Evolutionary conservation across 2,797 vertebrate species (phyloP).

Genomic region (Pangasius djambal): DNA sequence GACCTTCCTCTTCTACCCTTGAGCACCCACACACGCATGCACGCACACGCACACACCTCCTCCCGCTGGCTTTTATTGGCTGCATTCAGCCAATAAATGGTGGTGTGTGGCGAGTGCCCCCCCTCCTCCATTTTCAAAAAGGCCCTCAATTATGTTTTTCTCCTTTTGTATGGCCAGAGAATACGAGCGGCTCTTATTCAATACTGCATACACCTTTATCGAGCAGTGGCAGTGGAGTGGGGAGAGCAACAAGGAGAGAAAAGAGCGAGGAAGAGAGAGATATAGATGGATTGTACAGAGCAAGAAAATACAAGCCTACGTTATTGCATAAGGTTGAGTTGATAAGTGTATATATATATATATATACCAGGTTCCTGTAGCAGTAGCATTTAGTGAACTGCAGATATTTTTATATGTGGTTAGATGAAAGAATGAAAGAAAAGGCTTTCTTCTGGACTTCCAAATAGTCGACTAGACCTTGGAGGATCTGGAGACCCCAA

Average conservation of each 20-base stretch:
- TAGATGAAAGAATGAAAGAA: not conserved
- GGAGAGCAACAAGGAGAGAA: conserved; percentile 12
- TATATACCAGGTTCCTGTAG: not conserved
- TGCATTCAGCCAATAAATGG: conserved; percentile 75
- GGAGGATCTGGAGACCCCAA: not conserved
- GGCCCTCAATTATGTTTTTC: conserved; percentile 77
- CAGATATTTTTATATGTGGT: not conserved
- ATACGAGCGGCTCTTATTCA: conserved; percentile 55
- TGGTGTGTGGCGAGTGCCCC: conserved; percentile 70
- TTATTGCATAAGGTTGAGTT: conserved; percentile 31
- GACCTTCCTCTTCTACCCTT: conserved; percentile 57
- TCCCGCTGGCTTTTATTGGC: conserved; percentile 63
- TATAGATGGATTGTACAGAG: conserved; percentile 7
- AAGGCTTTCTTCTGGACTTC: not conserved
- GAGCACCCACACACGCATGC: conserved; percentile 65
- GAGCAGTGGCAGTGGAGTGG: conserved; percentile 23
- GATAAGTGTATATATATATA: not conserved
- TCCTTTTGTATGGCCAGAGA: conserved; percentile 72
- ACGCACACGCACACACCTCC: conserved; percentile 61
- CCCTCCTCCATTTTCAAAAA: conserved; percentile 65
- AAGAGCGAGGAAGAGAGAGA: conserved; percentile 12
- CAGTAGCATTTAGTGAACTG: not conserved
- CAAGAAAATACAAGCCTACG: conserved; percentile 42
- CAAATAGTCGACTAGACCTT: not conserved
- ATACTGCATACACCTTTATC: conserved; percentile 59